A percentile compares a stretch with the other conserved stretches of the same genome.
phyloP scores from a whole-genome alignment of 2,113 vertebrate genomes.

The Rhinolophus sinicus region DNA sequence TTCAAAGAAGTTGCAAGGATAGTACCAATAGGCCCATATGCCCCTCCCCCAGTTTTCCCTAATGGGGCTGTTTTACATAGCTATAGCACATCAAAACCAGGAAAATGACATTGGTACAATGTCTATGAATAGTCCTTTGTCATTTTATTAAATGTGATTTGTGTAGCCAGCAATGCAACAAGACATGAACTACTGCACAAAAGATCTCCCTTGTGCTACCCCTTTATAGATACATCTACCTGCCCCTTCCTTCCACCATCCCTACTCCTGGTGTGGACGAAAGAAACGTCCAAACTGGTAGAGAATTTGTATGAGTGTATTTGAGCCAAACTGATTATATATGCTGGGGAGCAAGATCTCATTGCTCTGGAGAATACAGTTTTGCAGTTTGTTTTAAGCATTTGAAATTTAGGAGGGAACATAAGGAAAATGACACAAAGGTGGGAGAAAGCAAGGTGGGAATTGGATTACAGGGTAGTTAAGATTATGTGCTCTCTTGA shows the following conservation, averaged over 20 bases:
- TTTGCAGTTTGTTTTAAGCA: too few relatives aligned
- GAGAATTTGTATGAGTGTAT: too few relatives aligned
- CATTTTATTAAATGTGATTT: not conserved
- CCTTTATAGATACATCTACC: not conserved
- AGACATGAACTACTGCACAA: constrained; percentile 20
- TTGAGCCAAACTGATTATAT: too few relatives aligned
- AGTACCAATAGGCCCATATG: not conserved
- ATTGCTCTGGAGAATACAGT: too few relatives aligned
- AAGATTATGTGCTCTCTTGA: too few relatives aligned
- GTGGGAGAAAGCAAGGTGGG: too few relatives aligned
- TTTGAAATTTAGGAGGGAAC: too few relatives aligned
- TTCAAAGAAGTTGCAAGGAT: not conserved
- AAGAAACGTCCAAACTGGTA: too few relatives aligned
- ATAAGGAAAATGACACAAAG: too few relatives aligned
- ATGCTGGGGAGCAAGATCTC: too few relatives aligned
- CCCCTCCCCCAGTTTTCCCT: not conserved
- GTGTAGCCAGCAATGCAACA: not conserved
- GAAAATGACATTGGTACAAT: not conserved
- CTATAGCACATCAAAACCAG: not conserved
- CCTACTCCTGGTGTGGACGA: too few relatives aligned
- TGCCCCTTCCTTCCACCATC: not conserved
- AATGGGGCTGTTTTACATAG: not conserved
- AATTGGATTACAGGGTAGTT: too few relatives aligned
- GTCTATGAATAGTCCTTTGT: not conserved
- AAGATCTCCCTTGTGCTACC: not conserved